phyloP scores from a whole-genome alignment of 2,888 invertebrate species.

The Lycaena phlaeas region DNA sequence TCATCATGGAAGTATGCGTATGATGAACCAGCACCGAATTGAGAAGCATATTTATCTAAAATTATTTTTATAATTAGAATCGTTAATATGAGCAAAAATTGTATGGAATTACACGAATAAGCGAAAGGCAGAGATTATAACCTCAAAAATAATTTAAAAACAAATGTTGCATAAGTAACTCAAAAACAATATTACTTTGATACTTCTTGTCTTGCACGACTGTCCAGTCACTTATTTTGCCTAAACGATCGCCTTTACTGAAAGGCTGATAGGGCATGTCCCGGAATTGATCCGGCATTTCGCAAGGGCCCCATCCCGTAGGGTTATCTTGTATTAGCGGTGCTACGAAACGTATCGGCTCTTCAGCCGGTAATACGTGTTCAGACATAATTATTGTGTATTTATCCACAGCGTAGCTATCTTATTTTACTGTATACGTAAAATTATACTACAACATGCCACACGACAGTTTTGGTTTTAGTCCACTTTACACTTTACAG shows the following conservation, averaged over 20 bases:
- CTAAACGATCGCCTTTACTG: conserved; percentile 97
- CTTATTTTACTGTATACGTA: conserved; percentile 15
- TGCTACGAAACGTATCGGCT: conserved; percentile 77
- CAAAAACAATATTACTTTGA: conserved; percentile 77
- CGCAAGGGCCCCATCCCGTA: conserved; percentile 97
- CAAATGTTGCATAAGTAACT: background rate
- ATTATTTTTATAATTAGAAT: conserved; percentile 6
- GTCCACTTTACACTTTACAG: background rate
- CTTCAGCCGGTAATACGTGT: conserved; percentile 70
- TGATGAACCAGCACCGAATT: conserved; percentile 95
- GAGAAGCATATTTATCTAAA: conserved; percentile 90
- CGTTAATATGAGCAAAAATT: background rate
- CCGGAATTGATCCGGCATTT: conserved; percentile 93
- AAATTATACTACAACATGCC: conserved; percentile 29
- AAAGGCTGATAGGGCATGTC: conserved; percentile 99
- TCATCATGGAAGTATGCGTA: conserved; percentile 99
- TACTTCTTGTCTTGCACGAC: conserved; percentile 96
- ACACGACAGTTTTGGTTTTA: conserved; percentile 37
- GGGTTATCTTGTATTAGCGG: conserved; percentile 88
- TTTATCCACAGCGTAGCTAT: conserved; percentile 8
- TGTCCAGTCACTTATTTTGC: conserved; percentile 99
- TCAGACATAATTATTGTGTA: conserved; percentile 46
- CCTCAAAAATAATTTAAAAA: conserved; percentile 17
- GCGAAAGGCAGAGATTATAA: too few species aligned
- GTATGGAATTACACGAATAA: too few species aligned